These are phyloP conservation scores for Chrysolina americana DNA, from an alignment of 2,888 invertebrate genomes.

Conservation along the genomic window DNA sequence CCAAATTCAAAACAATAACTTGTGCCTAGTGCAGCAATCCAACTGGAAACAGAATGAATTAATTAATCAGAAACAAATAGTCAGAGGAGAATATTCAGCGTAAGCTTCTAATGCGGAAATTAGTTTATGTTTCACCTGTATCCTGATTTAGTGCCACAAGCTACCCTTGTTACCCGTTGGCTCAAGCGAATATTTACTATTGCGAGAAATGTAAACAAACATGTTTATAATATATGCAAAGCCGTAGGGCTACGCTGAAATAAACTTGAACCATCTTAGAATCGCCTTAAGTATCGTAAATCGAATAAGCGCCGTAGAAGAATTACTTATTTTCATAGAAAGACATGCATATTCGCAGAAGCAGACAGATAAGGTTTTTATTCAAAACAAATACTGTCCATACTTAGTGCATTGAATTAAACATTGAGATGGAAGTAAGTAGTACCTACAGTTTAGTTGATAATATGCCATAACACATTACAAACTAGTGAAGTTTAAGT, in stretches of 20 bases:
- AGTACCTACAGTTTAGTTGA: no score
- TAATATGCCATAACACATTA: no score
- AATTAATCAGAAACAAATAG: conserved; percentile 12
- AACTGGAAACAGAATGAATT: background rate
- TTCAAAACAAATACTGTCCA: no score
- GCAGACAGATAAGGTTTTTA: no score
- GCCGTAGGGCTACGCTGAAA: background rate
- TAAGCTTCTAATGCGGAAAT: conserved; percentile 1
- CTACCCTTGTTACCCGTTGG: background rate
- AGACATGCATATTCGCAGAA: no score
- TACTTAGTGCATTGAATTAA: no score
- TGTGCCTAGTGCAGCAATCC: background rate
- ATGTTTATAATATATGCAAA: conserved; percentile 8
- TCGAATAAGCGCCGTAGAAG: background rate
- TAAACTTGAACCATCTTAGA: background rate
- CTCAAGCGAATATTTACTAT: conserved; percentile 5
- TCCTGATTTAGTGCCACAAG: conserved; percentile 12
- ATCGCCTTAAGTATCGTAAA: background rate
- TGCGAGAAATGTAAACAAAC: background rate
- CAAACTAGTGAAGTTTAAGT: no score
- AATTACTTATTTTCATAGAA: no score
- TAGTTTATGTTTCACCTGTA: conserved; percentile 11
- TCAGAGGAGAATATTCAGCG: background rate
- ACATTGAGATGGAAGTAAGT: no score
- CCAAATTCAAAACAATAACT: background rate